These are phyloP conservation scores for Pomatostomus ruficeps DNA, from an alignment of 2,113 vertebrate species.

Conservation along the genomic window DNA sequence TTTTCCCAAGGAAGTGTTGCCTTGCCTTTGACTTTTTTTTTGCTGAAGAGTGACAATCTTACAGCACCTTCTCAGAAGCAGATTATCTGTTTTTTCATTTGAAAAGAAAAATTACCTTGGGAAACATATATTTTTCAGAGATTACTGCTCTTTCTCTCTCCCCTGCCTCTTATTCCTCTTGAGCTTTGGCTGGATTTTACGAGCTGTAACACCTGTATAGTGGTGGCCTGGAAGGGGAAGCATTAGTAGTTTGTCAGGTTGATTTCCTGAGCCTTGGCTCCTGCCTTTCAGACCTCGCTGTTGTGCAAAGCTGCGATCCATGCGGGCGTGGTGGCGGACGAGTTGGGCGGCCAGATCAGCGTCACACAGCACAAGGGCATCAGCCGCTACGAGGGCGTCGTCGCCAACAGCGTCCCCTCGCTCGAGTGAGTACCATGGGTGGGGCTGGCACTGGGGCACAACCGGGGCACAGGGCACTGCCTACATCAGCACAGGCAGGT, in stretches of 20 bases:
- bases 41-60: not conserved
- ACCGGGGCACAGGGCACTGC: not conserved
- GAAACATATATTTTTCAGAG: not conserved
- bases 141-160: not conserved
- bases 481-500: not conserved
- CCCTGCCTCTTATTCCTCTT: not conserved
- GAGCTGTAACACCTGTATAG: not conserved
- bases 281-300: slow-evolving; percentile 80
- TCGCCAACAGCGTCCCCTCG: slow-evolving; percentile 80
- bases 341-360: slow-evolving; percentile 79
- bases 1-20: not conserved
- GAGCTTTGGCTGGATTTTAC: not conserved
- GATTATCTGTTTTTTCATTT: not conserved
- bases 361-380: slow-evolving; percentile 76
- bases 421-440: slow-evolving; percentile 72
- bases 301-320: slow-evolving; percentile 86
- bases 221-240: not conserved
- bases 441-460: not conserved
- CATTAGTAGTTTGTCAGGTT: not conserved
- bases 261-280: not conserved
- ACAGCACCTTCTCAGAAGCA: not conserved
- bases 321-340: slow-evolving; percentile 78
- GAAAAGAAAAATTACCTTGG: not conserved
- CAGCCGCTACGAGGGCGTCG: slow-evolving; percentile 72
- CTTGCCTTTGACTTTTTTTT: not conserved